Percentiles rank a stretch among this genome's conserved stretches.
phyloP scores from a whole-genome alignment of 2,113 vertebrate species.

The Phalacrocorax brasilianus region DNA sequence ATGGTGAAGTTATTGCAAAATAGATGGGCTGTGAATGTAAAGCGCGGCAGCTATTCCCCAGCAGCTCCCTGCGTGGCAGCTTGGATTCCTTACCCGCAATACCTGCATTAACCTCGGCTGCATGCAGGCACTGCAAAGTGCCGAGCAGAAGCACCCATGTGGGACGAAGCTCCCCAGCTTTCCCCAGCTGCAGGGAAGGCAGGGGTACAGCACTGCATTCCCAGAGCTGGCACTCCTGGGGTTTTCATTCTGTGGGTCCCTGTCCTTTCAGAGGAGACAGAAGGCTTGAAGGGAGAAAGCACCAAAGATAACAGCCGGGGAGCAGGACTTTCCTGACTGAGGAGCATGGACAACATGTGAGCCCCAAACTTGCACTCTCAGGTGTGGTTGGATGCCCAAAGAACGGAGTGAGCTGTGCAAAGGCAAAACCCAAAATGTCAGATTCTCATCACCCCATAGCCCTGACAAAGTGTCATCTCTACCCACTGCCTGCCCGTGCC shows the following conservation, averaged over 20 bases:
- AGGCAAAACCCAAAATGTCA: background rate
- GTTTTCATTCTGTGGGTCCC: background rate
- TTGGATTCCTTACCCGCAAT: background rate
- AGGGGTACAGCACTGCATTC: background rate
- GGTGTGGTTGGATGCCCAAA: background rate
- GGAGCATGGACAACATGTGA: background rate
- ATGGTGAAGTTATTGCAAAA: slow-evolving; percentile 62
- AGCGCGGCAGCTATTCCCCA: slow-evolving; percentile 41
- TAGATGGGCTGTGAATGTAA: slow-evolving; percentile 63
- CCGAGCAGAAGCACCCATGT: background rate
- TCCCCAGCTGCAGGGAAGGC: background rate
- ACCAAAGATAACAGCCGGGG: background rate
- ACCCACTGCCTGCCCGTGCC: background rate
- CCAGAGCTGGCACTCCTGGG: background rate
- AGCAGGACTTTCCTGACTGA: background rate
- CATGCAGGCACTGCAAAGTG: background rate
- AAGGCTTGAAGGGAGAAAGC: background rate
- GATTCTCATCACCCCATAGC: background rate
- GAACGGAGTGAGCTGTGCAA: accelerated
- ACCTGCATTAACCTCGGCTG: background rate
- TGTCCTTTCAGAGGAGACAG: background rate
- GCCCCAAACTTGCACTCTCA: accelerated
- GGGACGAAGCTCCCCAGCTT: background rate
- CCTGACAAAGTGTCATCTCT: background rate
- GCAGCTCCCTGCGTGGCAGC: background rate